Percentiles rank a stretch among this genome's conserved stretches.
phyloP scores from a whole-genome alignment of 2,113 vertebrate species.

The Xiphophorus maculatus region DNA sequence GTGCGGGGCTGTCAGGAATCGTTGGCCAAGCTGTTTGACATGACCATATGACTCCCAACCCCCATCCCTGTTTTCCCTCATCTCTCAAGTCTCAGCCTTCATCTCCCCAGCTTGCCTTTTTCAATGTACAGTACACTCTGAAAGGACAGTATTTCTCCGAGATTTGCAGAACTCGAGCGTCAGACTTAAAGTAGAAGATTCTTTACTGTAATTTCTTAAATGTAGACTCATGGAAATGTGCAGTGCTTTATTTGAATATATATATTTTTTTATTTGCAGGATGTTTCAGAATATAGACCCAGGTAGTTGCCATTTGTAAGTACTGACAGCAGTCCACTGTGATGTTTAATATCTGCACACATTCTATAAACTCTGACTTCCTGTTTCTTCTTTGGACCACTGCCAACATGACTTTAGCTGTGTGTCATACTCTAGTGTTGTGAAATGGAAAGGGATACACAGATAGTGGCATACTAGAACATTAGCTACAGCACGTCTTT shows the following conservation, averaged over 20 bases:
- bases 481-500: no score
- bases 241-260: background rate
- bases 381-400: conserved; percentile 2
- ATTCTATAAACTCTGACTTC: background rate
- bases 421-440: conserved; percentile 6
- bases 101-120: conserved; percentile 2
- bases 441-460: conserved; percentile 30
- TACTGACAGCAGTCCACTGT: conserved; percentile 6
- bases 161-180: background rate
- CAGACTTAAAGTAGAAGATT: background rate
- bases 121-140: conserved; percentile 3
- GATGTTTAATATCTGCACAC: conserved; percentile 12
- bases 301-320: conserved; percentile 8
- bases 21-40: conserved; percentile 49
- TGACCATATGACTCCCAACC: conserved; percentile 48
- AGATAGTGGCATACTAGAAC: no score
- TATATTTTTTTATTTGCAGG: background rate
- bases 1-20: conserved; percentile 59
- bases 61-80: conserved; percentile 17
- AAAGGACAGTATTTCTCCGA: background rate
- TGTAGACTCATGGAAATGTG: background rate
- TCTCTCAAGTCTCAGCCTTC: conserved; percentile 10
- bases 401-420: conserved; percentile 13
- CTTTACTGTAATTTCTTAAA: background rate
- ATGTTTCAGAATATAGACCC: conserved; percentile 2